A percentile compares a stretch with the other conserved stretches of the same genome.
These are phyloP conservation scores for Myanophis thanlyinensis DNA, from an alignment of 2,113 vertebrate species.

Conservation along the genomic window DNA sequence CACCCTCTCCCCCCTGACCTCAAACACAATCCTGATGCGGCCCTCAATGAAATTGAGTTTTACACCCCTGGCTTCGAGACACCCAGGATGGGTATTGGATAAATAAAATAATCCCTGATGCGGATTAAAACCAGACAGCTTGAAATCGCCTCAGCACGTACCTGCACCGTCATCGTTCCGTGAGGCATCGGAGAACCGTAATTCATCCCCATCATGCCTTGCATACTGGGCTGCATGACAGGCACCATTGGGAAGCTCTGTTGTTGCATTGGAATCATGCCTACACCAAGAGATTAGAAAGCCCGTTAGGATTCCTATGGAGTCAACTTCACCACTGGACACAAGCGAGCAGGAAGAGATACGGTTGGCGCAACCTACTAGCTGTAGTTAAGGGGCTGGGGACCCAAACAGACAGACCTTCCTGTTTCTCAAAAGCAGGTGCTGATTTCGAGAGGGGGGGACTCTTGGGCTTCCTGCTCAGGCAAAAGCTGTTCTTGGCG, in stretches of 20 bases:
- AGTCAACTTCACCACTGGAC: background rate
- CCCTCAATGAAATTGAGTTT: no score
- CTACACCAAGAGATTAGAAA: slow-evolving; percentile 63
- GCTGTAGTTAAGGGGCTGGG: background rate
- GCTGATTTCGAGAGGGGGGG: background rate
- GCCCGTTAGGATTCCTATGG: background rate
- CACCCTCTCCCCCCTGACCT: no score
- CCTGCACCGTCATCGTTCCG: slow-evolving; percentile 90
- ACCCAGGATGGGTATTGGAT: background rate
- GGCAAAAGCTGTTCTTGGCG: background rate
- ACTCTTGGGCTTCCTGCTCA: background rate
- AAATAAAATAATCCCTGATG: background rate
- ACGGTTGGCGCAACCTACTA: background rate
- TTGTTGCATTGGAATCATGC: slow-evolving; percentile 87
- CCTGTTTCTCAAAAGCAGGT: background rate
- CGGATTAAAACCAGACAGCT: background rate
- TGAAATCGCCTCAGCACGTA: slow-evolving; percentile 36
- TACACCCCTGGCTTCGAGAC: no score
- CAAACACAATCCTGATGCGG: no score
- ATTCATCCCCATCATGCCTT: slow-evolving; percentile 95
- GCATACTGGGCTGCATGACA: slow-evolving; percentile 94
- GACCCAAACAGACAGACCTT: background rate
- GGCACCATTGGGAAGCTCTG: slow-evolving; percentile 92
- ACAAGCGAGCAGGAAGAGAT: background rate
- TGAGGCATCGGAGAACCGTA: slow-evolving; percentile 90